These are phyloP conservation scores for Microctonus brassicae DNA, from an alignment of 2,888 invertebrate genomes.

Conservation along the genomic window DNA sequence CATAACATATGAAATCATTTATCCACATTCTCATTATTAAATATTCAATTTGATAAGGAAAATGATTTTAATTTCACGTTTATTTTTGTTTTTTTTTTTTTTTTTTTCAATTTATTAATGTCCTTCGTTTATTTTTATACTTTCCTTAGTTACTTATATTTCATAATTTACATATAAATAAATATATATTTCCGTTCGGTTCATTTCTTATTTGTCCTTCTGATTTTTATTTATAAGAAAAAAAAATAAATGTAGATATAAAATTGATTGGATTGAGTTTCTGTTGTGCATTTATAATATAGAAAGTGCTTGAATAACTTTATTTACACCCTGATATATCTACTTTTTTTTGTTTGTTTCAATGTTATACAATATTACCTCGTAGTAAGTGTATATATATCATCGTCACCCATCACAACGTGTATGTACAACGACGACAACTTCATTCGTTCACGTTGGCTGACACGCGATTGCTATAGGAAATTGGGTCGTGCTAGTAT, in stretches of 20 bases:
- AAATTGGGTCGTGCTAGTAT: background rate
- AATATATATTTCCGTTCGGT: background rate
- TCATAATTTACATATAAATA: background rate
- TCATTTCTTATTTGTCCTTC: background rate
- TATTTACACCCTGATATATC: background rate
- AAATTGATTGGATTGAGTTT: no score
- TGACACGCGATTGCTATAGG: background rate
- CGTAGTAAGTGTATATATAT: background rate
- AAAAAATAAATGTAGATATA: no score
- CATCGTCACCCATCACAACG: background rate
- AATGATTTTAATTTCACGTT: background rate
- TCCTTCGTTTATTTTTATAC: background rate
- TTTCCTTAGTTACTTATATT: background rate
- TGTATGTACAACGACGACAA: background rate
- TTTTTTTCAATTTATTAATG: no score
- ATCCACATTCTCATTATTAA: background rate
- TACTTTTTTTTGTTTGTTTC: background rate
- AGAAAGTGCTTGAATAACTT: background rate
- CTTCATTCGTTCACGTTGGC: background rate
- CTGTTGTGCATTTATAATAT: no score
- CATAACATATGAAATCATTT: background rate
- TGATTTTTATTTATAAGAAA: background rate
- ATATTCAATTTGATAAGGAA: background rate
- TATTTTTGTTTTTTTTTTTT: background rate
- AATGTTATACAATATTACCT: background rate